Evolutionary conservation across 2,113 vertebrate species (phyloP), one percentile per base, ranked within the genome.

Genomic region (Micronycteris hirsuta): DNA sequence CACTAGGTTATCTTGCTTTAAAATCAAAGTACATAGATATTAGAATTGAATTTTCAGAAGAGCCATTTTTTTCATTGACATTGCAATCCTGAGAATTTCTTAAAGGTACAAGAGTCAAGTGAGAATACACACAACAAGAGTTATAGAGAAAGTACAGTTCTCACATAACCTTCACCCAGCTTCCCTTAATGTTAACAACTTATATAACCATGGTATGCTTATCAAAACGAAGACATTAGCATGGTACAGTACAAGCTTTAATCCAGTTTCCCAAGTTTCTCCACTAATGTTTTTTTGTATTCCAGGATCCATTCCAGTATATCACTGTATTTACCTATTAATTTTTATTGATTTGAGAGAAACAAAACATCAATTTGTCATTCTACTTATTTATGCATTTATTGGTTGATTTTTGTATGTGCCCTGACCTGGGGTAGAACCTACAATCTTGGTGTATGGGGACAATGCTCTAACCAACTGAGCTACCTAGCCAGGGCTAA

Each of bases 221-320:
- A 65, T 14, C 76, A 95, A 88, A 95, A 88, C 28, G 78, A 77
- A 93, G 36, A 94, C 90, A 36, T 82, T 82, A 61, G 78, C 43
- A 41, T 20, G 36, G 19, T 74, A n/a, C 20, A 68, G 2, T 71
- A 31, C 28, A 82, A 73, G 11, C 26, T 89, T 68, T 82, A 71
- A 56, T 77, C 26, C 22, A 71, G 0, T 67, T 58, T 90, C 22
- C 15, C n/a, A 54, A 65, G 8, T 76, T 68, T 91, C 73, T 33
- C 33, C 36, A 49, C 38, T 41, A 24, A 47, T 67, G 58, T 45
- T 41, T 92, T 89, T 81, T 80, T 93, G 43, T 89, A 3, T 58
- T 70, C 45, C 68, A 92, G 38, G 20, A 77, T 47, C 58, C n/a
- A 86, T 4, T 90, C 26, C 31, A 91, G 58, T 41, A 84, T 84